Evolutionary conservation across 1,140 invertebrate species (phyloP).

Genomic region (Brachionus rubens): DNA sequence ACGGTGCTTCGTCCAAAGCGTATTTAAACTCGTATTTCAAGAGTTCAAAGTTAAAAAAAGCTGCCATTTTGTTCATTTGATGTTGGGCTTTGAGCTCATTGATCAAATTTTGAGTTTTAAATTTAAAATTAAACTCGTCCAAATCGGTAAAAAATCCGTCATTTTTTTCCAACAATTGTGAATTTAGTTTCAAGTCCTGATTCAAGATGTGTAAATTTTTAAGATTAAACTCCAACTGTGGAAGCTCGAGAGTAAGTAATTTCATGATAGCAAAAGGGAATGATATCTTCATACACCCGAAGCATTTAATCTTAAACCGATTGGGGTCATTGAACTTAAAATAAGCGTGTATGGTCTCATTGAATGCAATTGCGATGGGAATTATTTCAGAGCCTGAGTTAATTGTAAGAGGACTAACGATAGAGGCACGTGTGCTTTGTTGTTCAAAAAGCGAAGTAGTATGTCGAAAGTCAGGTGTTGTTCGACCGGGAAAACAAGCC

Average conservation of each 20-base stretch:
- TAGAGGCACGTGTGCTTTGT: conserved; percentile 30
- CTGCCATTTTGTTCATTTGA: conserved; percentile 12
- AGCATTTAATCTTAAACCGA: conserved; percentile 25
- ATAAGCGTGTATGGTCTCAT: conserved; percentile 43
- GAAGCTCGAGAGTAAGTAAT: not conserved
- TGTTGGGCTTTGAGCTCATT: conserved; percentile 14
- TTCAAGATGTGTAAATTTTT: conserved; percentile 23
- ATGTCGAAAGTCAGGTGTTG: conserved; percentile 29
- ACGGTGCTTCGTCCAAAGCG: not conserved
- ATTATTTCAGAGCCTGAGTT: not conserved
- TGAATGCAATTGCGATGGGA: conserved; percentile 37
- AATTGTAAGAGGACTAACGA: conserved; percentile 22
- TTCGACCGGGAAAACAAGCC: conserved; percentile 35
- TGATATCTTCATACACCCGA: conserved; percentile 33
- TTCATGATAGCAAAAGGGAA: conserved; percentile 36
- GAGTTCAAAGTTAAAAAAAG: conserved; percentile 43
- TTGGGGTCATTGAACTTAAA: conserved; percentile 6
- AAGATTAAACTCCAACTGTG: not conserved
- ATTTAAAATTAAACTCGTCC: conserved; percentile 35
- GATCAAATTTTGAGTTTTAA: not conserved
- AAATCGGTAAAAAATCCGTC: not conserved
- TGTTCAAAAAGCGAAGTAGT: conserved; percentile 32
- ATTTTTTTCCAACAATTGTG: conserved; percentile 7
- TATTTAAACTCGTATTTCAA: conserved; percentile 37
- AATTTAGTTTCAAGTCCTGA: conserved; percentile 22